Evolutionary conservation across 2,113 vertebrate species (phyloP).

Genomic region (Balaeniceps rex): DNA sequence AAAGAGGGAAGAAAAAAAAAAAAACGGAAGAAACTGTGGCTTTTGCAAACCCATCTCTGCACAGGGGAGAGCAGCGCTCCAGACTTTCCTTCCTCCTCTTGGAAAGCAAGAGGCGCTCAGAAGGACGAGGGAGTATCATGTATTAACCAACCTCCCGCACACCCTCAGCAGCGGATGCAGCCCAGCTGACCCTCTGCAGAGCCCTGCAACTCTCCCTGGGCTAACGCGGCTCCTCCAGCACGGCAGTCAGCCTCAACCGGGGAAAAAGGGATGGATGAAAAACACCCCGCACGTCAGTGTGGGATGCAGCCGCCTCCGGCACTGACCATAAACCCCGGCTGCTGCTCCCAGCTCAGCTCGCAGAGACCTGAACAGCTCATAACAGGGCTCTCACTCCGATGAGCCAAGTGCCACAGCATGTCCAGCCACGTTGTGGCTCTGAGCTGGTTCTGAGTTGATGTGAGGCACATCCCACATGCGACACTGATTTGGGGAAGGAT

Average conservation of each 20-base stretch:
- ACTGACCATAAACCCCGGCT: background rate
- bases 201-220: background rate
- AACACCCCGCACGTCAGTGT: rapidly evolving
- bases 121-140: background rate
- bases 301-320: background rate
- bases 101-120: background rate
- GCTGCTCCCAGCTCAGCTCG: background rate
- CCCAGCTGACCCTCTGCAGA: background rate
- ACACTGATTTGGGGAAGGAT: background rate
- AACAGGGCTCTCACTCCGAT: background rate
- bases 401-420: background rate
- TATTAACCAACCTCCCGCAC: background rate
- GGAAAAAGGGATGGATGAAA: background rate
- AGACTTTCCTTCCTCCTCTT: background rate
- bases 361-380: background rate
- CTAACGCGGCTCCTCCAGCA: background rate
- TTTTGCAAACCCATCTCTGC: background rate
- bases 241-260: rapidly evolving
- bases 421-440: rapidly evolving
- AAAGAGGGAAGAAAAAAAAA: background rate
- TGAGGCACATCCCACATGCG: rapidly evolving
- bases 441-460: background rate
- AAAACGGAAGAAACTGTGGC: background rate
- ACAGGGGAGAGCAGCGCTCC: background rate
- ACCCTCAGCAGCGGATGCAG: rapidly evolving